Evolutionary conservation across 2,113 vertebrate species (phyloP), one percentile per base, ranked within the genome.

Genomic region (Spilogale gracilis): DNA sequence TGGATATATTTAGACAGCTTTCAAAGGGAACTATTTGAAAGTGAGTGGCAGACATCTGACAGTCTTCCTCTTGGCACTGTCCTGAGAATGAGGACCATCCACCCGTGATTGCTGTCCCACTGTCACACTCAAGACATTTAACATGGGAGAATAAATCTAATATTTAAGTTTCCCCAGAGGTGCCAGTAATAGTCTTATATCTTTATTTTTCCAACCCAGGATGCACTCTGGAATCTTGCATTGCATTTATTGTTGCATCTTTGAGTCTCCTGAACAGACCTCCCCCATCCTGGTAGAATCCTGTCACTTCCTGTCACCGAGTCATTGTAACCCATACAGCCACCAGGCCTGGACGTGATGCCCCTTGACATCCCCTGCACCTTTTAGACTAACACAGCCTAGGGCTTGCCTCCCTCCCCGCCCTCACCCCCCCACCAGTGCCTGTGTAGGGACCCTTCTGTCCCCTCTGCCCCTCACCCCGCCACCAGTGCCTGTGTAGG

Each of bases 311-410:
- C 25, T 45, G 50, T 65, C 32, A 74, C 50, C 89, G 83, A 2
- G 0, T 48, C 25, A 32, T 10, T 4, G 58, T 60, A 56, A 45
- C 3, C 0, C 6, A 52, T 16, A 69, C 78, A 32, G 5, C 9
- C 32, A 0, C 9, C 52, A 17, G 89, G 52, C 4, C 32, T 1
- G 3, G 32, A 9, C 32, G 3, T 7, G 9, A 27, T 3, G 2
- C 20, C 5, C 17, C 60, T n/a, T 54, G 27, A 25, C 14, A 5
- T 63, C 30, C 67, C 56, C 6, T 0, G 23, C 11, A 45, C 38
- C 21, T 65, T 79, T 67, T 20, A 20, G 32, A 52, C 38, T 87
- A 91, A 27, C 27, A 48, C 20, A 61, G 18, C 16, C 38, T 50
- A 56, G 5, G 5, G 12, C 48, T 61, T 87, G 27, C 20, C 48